Base-by-base conservation (phyloP, 2,113 vertebrate genomes). In the Vimba vimba region DNA sequence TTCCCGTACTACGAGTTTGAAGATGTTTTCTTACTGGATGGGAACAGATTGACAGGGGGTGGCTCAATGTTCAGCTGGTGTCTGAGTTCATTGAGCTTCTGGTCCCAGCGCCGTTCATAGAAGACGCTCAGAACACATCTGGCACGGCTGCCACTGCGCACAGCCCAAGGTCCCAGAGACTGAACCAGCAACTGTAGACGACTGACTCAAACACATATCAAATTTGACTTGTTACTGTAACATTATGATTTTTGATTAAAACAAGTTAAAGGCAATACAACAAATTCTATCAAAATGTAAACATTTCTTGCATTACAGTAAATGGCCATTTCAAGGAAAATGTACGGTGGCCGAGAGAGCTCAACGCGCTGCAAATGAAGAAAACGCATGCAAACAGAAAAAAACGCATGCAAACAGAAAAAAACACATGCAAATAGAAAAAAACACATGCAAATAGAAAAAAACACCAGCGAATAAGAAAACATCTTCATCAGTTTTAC, bases 61-160 rank as follows among this genome's bases (percentile, higher is more conserved):
- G 94, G 93, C 8, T 95, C 92, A 78, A 99, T 98, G 88, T 96
- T 95, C 0, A 99, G 95, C 91, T 99, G 97, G 23, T 92, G 91
- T 83, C 96, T 89, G 55, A 99, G 94, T 6, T 97, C 95, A 7
- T 91, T 87, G 25, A 99, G 89, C 2, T 90, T 92, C 93, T 99
- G 97, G 60, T 97, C 97, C 98, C 97, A 99, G 75, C 97, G 96
- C 19, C 86, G 94, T 91, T 99, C 98, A 0, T 97, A 99, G 93
- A 97, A 98, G 64, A 99, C 0, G 2, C 94, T 97, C 84, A 99
- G 94, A 86, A 97, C 62, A 43, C 96, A 98, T 0, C 91, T 95
- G 21, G 97, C 93, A 0, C 79, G 92, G 33, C 45, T 88, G 11
- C 96, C 98, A 0, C 92, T 97, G 79, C 86, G 92, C 55, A 99